These are phyloP conservation scores for Clarias gariepinus DNA, from an alignment of 2,113 vertebrate genomes.

Conservation along the genomic window DNA sequence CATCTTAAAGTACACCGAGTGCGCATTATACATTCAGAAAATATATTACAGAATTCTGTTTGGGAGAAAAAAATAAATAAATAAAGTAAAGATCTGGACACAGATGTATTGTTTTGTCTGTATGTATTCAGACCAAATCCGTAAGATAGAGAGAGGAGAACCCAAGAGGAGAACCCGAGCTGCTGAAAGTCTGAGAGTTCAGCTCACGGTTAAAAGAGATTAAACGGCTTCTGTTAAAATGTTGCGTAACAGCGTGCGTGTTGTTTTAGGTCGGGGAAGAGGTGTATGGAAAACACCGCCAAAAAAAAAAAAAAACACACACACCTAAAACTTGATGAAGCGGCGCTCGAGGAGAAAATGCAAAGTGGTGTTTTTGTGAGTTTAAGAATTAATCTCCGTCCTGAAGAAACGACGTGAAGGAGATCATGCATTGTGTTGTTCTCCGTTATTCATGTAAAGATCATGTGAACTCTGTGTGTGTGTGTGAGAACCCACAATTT, in stretches of 20 bases:
- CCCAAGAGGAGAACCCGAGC: background rate
- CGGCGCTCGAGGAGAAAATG: background rate
- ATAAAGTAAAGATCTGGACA: slow-evolving; percentile 9
- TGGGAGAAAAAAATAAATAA: too few relatives aligned
- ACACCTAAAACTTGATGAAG: background rate
- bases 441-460: too few relatives aligned
- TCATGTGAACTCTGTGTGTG: too few relatives aligned
- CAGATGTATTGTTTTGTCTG: background rate
- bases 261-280: background rate
- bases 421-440: too few relatives aligned
- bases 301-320: background rate
- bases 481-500: too few relatives aligned
- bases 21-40: too few relatives aligned
- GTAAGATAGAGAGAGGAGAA: background rate
- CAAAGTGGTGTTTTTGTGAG: background rate
- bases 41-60: too few relatives aligned
- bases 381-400: background rate
- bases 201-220: slow-evolving; percentile 3
- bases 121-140: background rate
- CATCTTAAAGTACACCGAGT: too few relatives aligned
- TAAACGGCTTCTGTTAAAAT: background rate
- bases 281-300: background rate
- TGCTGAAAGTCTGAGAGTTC: background rate
- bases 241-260: background rate
- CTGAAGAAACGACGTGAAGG: background rate